A percentile compares a stretch with the other conserved stretches of the same genome.
phyloP scores from a whole-genome alignment of 2,888 invertebrate genomes.

The Tetranychus piercei region DNA sequence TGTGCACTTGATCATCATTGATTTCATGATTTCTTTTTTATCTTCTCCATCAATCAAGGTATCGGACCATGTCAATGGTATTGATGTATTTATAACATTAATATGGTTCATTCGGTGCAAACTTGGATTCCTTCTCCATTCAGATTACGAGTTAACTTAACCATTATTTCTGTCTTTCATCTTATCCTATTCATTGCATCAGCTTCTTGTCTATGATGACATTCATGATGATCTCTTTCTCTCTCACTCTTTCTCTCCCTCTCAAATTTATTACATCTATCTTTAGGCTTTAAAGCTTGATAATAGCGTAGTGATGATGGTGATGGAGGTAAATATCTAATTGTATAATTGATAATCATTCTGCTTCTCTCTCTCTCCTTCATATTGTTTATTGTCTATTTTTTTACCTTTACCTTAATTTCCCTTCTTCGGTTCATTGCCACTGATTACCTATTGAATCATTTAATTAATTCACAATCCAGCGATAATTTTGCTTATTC shows the following conservation, averaged over 20 bases:
- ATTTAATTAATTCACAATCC: neutral
- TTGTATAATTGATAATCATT: too few species aligned
- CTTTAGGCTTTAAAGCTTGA: too few species aligned
- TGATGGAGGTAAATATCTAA: too few species aligned
- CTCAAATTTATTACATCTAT: too few species aligned
- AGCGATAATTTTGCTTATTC: neutral
- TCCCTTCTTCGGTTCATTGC: neutral
- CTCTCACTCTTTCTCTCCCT: too few species aligned
- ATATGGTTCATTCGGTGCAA: conserved; percentile 1
- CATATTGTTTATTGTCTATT: neutral
- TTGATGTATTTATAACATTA: neutral
- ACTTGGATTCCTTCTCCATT: neutral
- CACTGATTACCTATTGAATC: neutral
- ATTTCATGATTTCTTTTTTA: neutral
- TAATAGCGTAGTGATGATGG: too few species aligned
- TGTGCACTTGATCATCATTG: conserved; percentile 1
- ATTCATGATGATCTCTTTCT: too few species aligned
- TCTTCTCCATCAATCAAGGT: neutral
- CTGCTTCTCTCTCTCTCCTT: neutral
- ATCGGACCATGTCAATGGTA: neutral
- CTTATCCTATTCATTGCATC: too few species aligned
- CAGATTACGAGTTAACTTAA: neutral
- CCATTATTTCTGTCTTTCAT: neutral
- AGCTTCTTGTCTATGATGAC: too few species aligned
- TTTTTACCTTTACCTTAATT: neutral